phyloP scores from a whole-genome alignment of 2,888 invertebrate genomes.

The Trichogramma dendrolimi region DNA sequence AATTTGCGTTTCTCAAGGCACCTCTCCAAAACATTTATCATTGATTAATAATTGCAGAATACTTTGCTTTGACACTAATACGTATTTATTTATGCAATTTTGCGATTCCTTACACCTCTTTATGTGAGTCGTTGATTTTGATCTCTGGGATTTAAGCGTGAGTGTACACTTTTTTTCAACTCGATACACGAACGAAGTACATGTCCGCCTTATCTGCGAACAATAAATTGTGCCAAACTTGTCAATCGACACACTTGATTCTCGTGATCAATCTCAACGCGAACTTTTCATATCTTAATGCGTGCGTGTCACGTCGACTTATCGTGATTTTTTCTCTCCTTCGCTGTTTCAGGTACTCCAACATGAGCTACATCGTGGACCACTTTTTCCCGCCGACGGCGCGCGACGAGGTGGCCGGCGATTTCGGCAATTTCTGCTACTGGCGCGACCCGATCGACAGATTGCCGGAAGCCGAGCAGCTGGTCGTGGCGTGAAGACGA shows the following conservation, averaged over 20 bases:
- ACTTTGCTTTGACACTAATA: too few relatives aligned
- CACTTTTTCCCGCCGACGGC: slow-evolving; percentile 85
- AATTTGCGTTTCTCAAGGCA: too few relatives aligned
- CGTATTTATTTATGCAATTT: too few relatives aligned
- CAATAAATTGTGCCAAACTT: too few relatives aligned
- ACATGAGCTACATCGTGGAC: slow-evolving; percentile 91
- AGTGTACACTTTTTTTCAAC: too few relatives aligned
- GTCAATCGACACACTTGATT: background rate
- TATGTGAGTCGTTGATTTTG: too few relatives aligned
- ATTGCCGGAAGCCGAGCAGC: slow-evolving; percentile 44
- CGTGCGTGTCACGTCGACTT: background rate
- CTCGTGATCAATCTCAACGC: slow-evolving; percentile 9
- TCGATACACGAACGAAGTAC: too few relatives aligned
- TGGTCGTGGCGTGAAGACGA: slow-evolving; percentile 16
- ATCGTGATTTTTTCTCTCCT: background rate
- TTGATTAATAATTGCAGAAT: too few relatives aligned
- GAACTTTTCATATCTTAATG: background rate
- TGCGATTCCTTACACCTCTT: too few relatives aligned
- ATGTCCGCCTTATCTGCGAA: too few relatives aligned
- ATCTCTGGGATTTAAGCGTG: too few relatives aligned
- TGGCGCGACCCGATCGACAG: slow-evolving; percentile 86
- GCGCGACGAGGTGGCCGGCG: slow-evolving; percentile 59
- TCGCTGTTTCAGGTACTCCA: slow-evolving; percentile 74
- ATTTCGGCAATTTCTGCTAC: slow-evolving; percentile 83
- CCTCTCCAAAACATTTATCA: too few relatives aligned